Percentiles rank a stretch among this genome's conserved stretches.
phyloP scores from a whole-genome alignment of 2,797 vertebrate species.

The Coccyzus lansbergi region DNA sequence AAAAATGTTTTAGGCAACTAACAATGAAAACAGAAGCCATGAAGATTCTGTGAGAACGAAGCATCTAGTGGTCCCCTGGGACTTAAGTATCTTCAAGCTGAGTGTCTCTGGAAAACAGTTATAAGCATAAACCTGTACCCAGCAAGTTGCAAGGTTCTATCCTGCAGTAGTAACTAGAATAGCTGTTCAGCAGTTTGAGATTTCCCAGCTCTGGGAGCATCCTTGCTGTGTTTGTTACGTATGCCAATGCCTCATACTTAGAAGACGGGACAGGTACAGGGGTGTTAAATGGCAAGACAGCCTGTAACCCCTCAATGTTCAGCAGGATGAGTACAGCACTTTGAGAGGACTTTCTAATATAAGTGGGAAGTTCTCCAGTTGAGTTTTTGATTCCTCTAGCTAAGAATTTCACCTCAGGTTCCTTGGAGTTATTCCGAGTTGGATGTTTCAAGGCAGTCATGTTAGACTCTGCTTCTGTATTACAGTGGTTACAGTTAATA shows the following conservation, averaged over 20 bases:
- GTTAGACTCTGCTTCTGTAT: neutral
- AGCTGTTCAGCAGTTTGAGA: neutral
- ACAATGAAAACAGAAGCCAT: neutral
- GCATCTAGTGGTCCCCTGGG: neutral
- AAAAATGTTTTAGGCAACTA: neutral
- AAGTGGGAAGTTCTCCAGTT: neutral
- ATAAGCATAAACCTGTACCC: neutral
- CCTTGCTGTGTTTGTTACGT: neutral
- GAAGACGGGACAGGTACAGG: neutral
- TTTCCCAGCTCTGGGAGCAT: neutral
- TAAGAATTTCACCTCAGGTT: neutral
- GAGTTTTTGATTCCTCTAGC: neutral
- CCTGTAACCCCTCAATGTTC: neutral
- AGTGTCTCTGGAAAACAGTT: neutral
- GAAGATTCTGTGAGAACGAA: neutral
- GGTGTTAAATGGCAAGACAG: neutral
- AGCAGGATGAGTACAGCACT: neutral
- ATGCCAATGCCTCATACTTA: rapidly evolving
- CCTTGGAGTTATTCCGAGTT: neutral
- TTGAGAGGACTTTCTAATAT: neutral
- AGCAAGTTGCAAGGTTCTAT: neutral
- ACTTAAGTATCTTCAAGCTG: neutral
- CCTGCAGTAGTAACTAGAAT: neutral
- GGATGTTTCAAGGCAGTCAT: neutral
- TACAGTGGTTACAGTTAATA: neutral